Evolutionary conservation across 2,888 invertebrate species (phyloP), one percentile per base, ranked within the genome.

Genomic region (Caradrina clavipalpis): DNA sequence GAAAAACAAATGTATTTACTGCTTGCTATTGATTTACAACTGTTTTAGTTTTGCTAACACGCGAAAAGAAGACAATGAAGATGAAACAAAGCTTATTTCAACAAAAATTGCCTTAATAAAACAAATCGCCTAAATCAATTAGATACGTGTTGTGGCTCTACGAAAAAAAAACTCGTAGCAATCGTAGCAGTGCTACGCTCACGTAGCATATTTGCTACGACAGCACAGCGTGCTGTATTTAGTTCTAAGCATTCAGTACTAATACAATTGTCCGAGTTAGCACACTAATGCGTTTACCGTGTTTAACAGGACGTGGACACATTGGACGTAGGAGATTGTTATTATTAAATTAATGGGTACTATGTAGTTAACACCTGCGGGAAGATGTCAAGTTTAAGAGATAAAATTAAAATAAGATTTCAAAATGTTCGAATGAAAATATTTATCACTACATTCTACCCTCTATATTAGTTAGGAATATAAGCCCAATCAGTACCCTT

Each of bases 241-340:
- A 83, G 69, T 64, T 69, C 57, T 61, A 69, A 64, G 51, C 62
- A 63, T 65, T 73, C 53, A 58, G 26, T 62, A 55, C 71, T 19
- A 55, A 61, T 59, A 72, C 59, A 70, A 65, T 70, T 62, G 54
- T 54, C 54, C n/a, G 39, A 67, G 51, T 71, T 67, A 63, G 69
- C 55, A 64, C 45, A 60, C 64, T 82, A 84, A 84, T 79, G 74
- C 64, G 59, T 70, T 82, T 82, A 51, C 57, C 54, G 56, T 82
- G 84, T 79, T 64, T n/a, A 70, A 64, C 60, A 55, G 58, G 42
- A 68, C 45, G 31, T 73, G 72, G 47, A 57, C 62, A 73, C 59
- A 5, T 49, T 59, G 54, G 54, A 31, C 56, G 60, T 22, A 61
- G 53, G 50, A 61, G 7, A 80, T 54, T 51, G 78, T 56, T 59